Conservation (phyloP, 2,888 invertebrate species). For the Aromia moschata region DNA sequence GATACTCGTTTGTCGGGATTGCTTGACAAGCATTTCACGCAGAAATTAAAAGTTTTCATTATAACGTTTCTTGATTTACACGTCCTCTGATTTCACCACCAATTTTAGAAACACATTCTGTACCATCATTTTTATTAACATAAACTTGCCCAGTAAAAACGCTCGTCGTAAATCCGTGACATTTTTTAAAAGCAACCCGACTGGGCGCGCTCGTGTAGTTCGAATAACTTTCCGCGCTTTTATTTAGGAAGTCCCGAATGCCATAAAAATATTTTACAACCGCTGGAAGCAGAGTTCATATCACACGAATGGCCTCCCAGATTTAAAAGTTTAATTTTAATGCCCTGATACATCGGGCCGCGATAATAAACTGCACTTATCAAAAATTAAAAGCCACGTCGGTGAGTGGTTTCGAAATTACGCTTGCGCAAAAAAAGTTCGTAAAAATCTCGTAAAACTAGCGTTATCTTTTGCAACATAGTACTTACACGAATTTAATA, state of each 20-base stretch:
- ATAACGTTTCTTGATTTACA: no score
- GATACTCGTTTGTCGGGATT: no score
- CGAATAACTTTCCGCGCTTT: constrained; percentile 15
- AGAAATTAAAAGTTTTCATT: no score
- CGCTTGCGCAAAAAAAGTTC: constrained; percentile 45
- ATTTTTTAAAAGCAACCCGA: constrained; percentile 10
- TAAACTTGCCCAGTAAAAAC: background rate
- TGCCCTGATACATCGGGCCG: constrained; percentile 43
- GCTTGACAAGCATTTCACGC: no score
- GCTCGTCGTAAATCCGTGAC: background rate
- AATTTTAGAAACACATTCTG: no score
- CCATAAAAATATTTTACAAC: constrained; percentile 48
- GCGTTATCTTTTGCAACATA: constrained; percentile 47
- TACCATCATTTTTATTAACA: no score
- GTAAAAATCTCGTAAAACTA: constrained; percentile 52
- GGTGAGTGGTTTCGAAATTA: constrained; percentile 39
- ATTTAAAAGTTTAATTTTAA: constrained; percentile 52
- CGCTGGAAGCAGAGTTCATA: constrained; percentile 40
- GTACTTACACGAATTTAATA: constrained; percentile 42
- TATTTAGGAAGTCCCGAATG: constrained; percentile 30
- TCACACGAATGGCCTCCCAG: constrained; percentile 43
- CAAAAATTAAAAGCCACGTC: constrained; percentile 47
- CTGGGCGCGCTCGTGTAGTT: constrained; percentile 7
- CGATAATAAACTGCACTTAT: constrained; percentile 48
- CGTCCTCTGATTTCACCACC: no score